A percentile compares a stretch with the other conserved stretches of the same genome.
Evolutionary conservation across 1,140 invertebrate species (phyloP).

Genomic region (Diploscapter pachys): DNA sequence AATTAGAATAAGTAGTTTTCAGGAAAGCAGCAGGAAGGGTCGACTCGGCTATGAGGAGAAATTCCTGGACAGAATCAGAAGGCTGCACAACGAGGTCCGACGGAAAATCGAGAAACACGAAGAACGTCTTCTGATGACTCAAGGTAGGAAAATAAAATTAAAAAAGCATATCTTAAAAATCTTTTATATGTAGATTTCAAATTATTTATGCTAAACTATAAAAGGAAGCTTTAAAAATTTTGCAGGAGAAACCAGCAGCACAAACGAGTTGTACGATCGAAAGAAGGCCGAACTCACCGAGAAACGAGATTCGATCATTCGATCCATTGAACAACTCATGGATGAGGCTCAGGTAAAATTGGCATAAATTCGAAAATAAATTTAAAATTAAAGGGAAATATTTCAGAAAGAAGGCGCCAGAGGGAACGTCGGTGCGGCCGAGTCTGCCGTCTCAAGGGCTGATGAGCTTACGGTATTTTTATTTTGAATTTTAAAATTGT

Average conservation of each 20-base stretch:
- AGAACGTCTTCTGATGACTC: slow-evolving; percentile 21
- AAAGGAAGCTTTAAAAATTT: too few relatives aligned
- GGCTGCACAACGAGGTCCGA: slow-evolving; percentile 23
- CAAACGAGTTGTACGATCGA: too few relatives aligned
- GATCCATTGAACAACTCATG: slow-evolving; percentile 15
- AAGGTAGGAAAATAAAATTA: neutral
- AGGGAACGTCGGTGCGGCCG: slow-evolving; percentile 23
- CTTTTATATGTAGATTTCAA: too few relatives aligned
- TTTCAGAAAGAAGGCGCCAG: slow-evolving; percentile 11
- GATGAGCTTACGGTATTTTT: slow-evolving; percentile 3
- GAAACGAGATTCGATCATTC: neutral
- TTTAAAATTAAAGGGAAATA: neutral
- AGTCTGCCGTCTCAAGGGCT: slow-evolving; percentile 6
- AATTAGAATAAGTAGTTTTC: too few relatives aligned
- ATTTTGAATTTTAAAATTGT: neutral
- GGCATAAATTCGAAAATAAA: too few relatives aligned
- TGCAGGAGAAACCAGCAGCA: too few relatives aligned
- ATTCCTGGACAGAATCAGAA: slow-evolving; percentile 22
- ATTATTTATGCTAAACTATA: too few relatives aligned
- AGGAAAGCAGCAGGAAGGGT: neutral
- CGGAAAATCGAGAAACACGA: slow-evolving; percentile 34
- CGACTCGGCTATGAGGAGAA: slow-evolving; percentile 29
- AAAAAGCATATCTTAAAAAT: too few relatives aligned
- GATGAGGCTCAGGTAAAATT: slow-evolving; percentile 15
- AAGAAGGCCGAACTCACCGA: slow-evolving; percentile 4